A percentile compares a stretch with the other conserved stretches of the same genome.
These are phyloP conservation scores for Mythimna ferrago DNA, from an alignment of 2,888 invertebrate species.

Conservation along the genomic window DNA sequence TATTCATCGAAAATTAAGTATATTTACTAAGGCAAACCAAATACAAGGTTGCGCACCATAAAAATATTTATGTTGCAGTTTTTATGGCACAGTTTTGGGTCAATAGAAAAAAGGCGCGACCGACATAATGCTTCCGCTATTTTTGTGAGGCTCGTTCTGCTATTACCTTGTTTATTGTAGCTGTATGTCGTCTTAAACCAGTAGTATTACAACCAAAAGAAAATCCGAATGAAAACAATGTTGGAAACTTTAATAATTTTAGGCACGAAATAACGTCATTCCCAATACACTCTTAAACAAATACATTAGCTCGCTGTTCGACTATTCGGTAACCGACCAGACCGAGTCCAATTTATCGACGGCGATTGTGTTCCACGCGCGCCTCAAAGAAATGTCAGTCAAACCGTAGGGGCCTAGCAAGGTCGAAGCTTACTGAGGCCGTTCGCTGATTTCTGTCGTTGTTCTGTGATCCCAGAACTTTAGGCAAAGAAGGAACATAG, in stretches of 20 bases:
- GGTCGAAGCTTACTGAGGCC: too few species aligned
- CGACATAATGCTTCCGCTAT: constrained; percentile 22
- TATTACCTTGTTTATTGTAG: constrained; percentile 13
- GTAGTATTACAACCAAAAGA: background rate
- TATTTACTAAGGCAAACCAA: constrained; percentile 4
- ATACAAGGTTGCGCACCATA: constrained; percentile 18
- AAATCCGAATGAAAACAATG: background rate
- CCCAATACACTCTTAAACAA: background rate
- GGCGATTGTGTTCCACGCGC: too few species aligned
- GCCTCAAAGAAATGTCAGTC: too few species aligned
- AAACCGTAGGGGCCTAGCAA: too few species aligned
- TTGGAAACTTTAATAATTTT: too few species aligned
- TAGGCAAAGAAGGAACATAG: too few species aligned
- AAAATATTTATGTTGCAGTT: constrained; percentile 25
- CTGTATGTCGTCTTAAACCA: constrained; percentile 1
- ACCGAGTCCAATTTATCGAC: too few species aligned
- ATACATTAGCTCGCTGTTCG: too few species aligned
- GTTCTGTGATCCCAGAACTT: too few species aligned
- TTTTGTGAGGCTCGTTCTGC: constrained; percentile 15
- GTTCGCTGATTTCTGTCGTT: too few species aligned
- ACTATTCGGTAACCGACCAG: too few species aligned
- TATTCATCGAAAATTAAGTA: background rate
- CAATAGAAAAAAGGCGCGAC: constrained; percentile 32
- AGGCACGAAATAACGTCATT: background rate
- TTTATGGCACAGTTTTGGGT: constrained; percentile 19